phyloP scores from a whole-genome alignment of 2,888 invertebrate genomes.

The Nowickia ferox region DNA sequence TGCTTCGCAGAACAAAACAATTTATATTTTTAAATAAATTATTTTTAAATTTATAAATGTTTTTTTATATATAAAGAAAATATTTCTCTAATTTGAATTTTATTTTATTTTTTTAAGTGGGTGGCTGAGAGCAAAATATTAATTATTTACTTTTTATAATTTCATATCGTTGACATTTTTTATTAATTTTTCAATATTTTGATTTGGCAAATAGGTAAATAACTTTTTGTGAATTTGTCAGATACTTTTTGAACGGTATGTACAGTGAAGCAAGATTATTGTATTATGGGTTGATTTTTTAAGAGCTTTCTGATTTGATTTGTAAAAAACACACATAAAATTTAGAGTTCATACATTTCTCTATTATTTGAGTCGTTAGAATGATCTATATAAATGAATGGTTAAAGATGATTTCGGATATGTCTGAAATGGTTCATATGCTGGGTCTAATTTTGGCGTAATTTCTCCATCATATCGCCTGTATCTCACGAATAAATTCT shows the following conservation, averaged over 20 bases:
- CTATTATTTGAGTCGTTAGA: no score
- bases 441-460: no score
- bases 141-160: slow-evolving; percentile 12
- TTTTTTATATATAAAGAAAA: slow-evolving; percentile 34
- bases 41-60: slow-evolving; percentile 34
- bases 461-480: no score
- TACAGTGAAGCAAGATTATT: background rate
- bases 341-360: no score
- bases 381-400: no score
- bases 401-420: no score
- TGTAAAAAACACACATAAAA: no score
- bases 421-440: no score
- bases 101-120: no score
- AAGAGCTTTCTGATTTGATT: no score
- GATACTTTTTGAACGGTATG: slow-evolving; percentile 3
- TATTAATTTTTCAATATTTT: slow-evolving; percentile 49
- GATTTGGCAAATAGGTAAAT: slow-evolving; percentile 34
- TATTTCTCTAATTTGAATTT: slow-evolving; percentile 44
- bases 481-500: no score
- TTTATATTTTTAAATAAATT: slow-evolving; percentile 14
- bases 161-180: slow-evolving; percentile 45
- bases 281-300: no score
- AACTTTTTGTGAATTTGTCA: slow-evolving; percentile 14
- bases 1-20: background rate
- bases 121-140: slow-evolving; percentile 34